Conservation (phyloP, 2,888 invertebrate species). For the Villa cingulata region DNA sequence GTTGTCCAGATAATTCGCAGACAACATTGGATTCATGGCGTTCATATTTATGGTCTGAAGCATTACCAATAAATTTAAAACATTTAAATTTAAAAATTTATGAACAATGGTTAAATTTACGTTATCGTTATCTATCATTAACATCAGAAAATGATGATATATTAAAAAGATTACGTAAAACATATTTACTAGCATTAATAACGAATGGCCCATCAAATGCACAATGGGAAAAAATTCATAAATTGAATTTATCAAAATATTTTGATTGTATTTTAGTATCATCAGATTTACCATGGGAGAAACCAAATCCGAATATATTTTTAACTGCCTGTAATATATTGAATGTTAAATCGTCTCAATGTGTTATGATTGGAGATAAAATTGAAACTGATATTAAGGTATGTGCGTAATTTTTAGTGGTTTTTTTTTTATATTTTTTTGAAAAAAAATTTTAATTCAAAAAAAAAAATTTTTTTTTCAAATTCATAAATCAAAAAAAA, state of each 20-base stretch:
- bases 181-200: slow-evolving; percentile 62
- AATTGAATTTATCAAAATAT: slow-evolving; percentile 52
- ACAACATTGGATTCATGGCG: slow-evolving; percentile 66
- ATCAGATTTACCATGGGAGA: slow-evolving; percentile 75
- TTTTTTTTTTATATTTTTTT: slow-evolving; percentile 1
- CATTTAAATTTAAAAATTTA: slow-evolving; percentile 62
- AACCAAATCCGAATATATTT: slow-evolving; percentile 71
- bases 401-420: slow-evolving; percentile 11
- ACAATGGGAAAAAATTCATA: slow-evolving; percentile 78
- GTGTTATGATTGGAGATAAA: slow-evolving; percentile 81
- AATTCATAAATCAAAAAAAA: too few species aligned
- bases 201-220: slow-evolving; percentile 77
- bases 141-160: slow-evolving; percentile 54
- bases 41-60: slow-evolving; percentile 60
- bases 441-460: slow-evolving; percentile 7
- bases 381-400: slow-evolving; percentile 74
- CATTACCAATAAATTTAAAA: slow-evolving; percentile 57
- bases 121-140: slow-evolving; percentile 61
- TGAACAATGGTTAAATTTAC: slow-evolving; percentile 61
- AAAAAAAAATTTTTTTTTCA: not conserved
- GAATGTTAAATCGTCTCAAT: slow-evolving; percentile 56
- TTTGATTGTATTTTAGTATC: slow-evolving; percentile 72
- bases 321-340: slow-evolving; percentile 64
- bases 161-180: slow-evolving; percentile 51
- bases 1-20: slow-evolving; percentile 64